Evolutionary conservation across 2,113 vertebrate genomes (phyloP).

Genomic region (Willisornis vidua): DNA sequence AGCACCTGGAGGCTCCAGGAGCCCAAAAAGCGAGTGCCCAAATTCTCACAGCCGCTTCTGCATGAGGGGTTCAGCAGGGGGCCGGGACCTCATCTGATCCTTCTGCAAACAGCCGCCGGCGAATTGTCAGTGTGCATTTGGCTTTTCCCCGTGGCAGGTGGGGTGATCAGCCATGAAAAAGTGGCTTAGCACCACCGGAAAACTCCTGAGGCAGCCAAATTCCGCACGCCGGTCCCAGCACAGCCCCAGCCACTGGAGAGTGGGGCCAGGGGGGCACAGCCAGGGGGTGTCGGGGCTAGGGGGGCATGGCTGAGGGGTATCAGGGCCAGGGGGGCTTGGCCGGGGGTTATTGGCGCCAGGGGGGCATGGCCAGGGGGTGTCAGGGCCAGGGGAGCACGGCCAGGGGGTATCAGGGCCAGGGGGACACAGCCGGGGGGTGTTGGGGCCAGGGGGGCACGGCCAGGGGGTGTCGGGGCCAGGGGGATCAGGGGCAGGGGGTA

Average conservation of each 20-base stretch:
- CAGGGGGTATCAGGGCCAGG: not conserved
- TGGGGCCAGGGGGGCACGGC: accelerated
- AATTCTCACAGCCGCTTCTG: not conserved
- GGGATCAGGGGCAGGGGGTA: no score
- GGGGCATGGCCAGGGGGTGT: not conserved
- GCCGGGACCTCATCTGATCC: not conserved
- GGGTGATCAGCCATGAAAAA: conserved; percentile 66
- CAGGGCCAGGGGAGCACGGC: not conserved
- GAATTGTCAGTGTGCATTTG: not conserved
- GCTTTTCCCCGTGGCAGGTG: not conserved
- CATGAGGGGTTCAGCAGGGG: not conserved
- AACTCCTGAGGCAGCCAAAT: conserved; percentile 70
- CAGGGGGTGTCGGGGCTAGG: not conserved
- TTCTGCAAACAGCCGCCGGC: conserved; percentile 9
- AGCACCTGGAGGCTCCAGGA: not conserved
- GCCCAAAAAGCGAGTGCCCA: accelerated
- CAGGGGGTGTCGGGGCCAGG: not conserved
- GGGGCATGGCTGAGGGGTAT: not conserved
- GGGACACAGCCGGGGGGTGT: no score
- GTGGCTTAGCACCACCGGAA: conserved; percentile 57
- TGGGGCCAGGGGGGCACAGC: not conserved
- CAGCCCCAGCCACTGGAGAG: not conserved
- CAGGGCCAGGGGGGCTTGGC: not conserved
- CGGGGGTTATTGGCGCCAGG: not conserved
- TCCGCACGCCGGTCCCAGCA: not conserved